These are phyloP conservation scores for Drosophila peninsularis DNA, from an alignment of 2,888 invertebrate species.

Conservation along the genomic window DNA sequence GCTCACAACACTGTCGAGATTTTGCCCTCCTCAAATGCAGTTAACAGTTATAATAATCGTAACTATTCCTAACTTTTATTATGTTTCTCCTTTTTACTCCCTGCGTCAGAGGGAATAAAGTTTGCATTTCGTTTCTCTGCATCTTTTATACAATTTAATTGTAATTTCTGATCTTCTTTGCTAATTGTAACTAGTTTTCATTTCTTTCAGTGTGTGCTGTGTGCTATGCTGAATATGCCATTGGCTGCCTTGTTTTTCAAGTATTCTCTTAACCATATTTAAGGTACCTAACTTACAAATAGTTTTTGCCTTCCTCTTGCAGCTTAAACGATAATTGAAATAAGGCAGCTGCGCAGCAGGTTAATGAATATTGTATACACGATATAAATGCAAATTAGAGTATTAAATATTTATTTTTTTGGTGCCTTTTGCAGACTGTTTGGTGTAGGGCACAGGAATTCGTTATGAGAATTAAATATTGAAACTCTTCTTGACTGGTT, in stretches of 20 bases:
- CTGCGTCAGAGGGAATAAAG: conserved; percentile 38
- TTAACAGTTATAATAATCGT: conserved; percentile 53
- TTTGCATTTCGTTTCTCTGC: conserved; percentile 18
- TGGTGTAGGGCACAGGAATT: not conserved
- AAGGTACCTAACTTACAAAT: conserved; percentile 85
- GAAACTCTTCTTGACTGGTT: not conserved
- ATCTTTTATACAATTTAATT: conserved; percentile 73
- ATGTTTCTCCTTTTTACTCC: not conserved
- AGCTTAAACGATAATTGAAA: conserved; percentile 5
- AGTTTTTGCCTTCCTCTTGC: conserved; percentile 60
- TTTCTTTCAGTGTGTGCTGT: conserved; percentile 42
- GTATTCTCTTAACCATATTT: conserved; percentile 46
- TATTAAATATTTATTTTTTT: not conserved
- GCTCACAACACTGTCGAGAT: conserved; percentile 85
- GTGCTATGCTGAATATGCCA: conserved; percentile 50
- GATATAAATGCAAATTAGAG: conserved; percentile 6
- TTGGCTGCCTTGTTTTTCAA: conserved; percentile 33
- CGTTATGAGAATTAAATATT: not conserved
- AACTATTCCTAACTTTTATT: conserved; percentile 44
- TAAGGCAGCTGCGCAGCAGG: not conserved
- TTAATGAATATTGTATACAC: not conserved
- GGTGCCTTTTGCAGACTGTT: not conserved
- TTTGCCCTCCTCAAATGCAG: conserved; percentile 57
- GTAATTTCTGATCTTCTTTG: conserved; percentile 61
- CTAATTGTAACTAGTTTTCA: conserved; percentile 54